Conservation (phyloP, 1,140 invertebrate species). For the Pristionchus pacificus region DNA sequence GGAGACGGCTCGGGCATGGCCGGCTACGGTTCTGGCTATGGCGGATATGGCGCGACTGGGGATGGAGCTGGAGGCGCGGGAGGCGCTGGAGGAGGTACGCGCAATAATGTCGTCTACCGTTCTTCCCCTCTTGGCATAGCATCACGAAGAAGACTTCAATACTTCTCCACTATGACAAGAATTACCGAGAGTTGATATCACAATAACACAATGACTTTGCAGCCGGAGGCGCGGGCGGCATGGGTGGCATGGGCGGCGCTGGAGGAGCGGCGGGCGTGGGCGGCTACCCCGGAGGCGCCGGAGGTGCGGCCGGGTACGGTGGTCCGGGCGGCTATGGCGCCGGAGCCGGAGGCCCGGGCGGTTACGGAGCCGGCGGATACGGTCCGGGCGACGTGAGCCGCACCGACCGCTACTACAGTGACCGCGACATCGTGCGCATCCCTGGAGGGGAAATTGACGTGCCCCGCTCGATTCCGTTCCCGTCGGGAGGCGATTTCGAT, state of each 20-base stretch:
- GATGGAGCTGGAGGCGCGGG: slow-evolving; percentile 17
- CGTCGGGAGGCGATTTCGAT: slow-evolving; percentile 37
- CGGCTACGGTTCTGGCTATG: not conserved
- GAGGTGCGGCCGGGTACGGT: not conserved
- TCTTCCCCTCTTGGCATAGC: too few relatives aligned
- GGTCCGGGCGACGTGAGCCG: not conserved
- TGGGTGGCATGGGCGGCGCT: not conserved
- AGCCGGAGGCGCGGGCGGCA: not conserved
- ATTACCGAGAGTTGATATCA: not conserved
- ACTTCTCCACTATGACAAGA: too few relatives aligned
- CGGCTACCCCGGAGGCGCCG: not conserved
- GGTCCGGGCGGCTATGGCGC: not conserved
- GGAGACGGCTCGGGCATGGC: too few relatives aligned
- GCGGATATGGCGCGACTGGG: not conserved
- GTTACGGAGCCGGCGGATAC: not conserved
- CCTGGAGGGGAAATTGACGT: slow-evolving; percentile 1
- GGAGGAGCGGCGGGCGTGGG: not conserved
- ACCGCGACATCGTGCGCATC: not conserved
- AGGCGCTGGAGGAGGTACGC: too few relatives aligned
- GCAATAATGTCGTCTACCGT: too few relatives aligned
- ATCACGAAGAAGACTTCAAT: too few relatives aligned
- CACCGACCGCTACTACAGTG: not conserved
- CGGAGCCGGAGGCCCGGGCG: not conserved
- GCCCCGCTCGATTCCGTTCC: slow-evolving; percentile 48
- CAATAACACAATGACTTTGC: not conserved